phyloP scores from a whole-genome alignment of 2,888 invertebrate species.

The Agrochola circellaris region DNA sequence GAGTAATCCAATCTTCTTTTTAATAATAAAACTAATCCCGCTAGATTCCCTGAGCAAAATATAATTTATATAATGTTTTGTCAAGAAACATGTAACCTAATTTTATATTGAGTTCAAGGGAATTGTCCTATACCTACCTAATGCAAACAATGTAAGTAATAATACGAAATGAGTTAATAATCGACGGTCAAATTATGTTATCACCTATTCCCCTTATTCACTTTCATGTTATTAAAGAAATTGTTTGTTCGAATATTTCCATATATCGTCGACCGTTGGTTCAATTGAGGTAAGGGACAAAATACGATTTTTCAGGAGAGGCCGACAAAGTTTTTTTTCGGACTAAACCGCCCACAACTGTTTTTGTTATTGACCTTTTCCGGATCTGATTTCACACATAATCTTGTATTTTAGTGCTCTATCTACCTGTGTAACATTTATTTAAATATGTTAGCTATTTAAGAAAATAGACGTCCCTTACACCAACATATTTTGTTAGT shows the following conservation, averaged over 20 bases:
- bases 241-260: conserved; percentile 22
- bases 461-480: too few relatives aligned
- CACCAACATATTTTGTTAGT: too few relatives aligned
- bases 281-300: too few relatives aligned
- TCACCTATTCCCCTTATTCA: conserved; percentile 8
- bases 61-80: conserved; percentile 12
- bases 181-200: conserved; percentile 43
- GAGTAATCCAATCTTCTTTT: conserved; percentile 25
- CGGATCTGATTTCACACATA: too few relatives aligned
- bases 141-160: conserved; percentile 23
- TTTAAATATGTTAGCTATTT: too few relatives aligned
- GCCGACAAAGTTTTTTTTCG: too few relatives aligned
- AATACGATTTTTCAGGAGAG: too few relatives aligned
- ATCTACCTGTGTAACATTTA: too few relatives aligned
- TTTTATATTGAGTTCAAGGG: conserved; percentile 13
- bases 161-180: conserved; percentile 36
- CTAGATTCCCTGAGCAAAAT: conserved; percentile 17
- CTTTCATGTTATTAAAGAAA: conserved; percentile 48
- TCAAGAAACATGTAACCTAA: conserved; percentile 10
- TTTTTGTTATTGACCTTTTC: too few relatives aligned
- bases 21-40: conserved; percentile 28
- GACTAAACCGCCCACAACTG: too few relatives aligned
- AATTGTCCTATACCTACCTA: conserved; percentile 33
- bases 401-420: too few relatives aligned
- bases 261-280: too few relatives aligned